Conservation (phyloP, 2,888 invertebrate species). For the Macaria liturata region DNA sequence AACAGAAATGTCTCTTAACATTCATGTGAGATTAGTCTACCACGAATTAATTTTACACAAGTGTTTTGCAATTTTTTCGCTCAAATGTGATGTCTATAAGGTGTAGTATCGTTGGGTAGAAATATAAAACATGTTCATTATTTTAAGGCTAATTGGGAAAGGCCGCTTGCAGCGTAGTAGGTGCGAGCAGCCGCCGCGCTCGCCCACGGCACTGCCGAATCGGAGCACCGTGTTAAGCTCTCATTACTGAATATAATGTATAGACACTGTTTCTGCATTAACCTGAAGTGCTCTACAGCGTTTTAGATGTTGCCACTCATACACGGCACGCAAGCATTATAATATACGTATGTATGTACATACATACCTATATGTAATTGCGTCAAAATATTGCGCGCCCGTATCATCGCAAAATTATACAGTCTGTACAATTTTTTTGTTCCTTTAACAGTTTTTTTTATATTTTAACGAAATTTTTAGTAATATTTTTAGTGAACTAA, state of each 20-base stretch:
- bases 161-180: slow-evolving; percentile 77
- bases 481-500: too few relatives aligned
- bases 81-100: too few relatives aligned
- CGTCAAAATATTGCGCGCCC: not conserved
- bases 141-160: slow-evolving; percentile 83
- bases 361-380: not conserved
- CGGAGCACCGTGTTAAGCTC: slow-evolving; percentile 65
- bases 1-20: too few relatives aligned
- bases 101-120: slow-evolving; percentile 44
- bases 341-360: slow-evolving; percentile 1
- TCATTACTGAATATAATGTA: slow-evolving; percentile 70
- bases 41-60: too few relatives aligned
- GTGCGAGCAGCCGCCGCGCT: slow-evolving; percentile 64
- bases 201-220: slow-evolving; percentile 77
- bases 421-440: too few relatives aligned
- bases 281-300: slow-evolving; percentile 63
- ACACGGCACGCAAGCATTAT: slow-evolving; percentile 28
- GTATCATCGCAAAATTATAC: too few relatives aligned
- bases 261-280: slow-evolving; percentile 79
- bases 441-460: too few relatives aligned
- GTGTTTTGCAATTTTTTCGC: too few relatives aligned
- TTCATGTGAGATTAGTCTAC: too few relatives aligned
- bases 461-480: too few relatives aligned
- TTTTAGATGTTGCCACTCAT: slow-evolving; percentile 42
- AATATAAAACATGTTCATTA: slow-evolving; percentile 84